A percentile compares a stretch with the other conserved stretches of the same genome.
phyloP scores from a whole-genome alignment of 2,113 vertebrate genomes.

The Lepisosteus osseus region DNA sequence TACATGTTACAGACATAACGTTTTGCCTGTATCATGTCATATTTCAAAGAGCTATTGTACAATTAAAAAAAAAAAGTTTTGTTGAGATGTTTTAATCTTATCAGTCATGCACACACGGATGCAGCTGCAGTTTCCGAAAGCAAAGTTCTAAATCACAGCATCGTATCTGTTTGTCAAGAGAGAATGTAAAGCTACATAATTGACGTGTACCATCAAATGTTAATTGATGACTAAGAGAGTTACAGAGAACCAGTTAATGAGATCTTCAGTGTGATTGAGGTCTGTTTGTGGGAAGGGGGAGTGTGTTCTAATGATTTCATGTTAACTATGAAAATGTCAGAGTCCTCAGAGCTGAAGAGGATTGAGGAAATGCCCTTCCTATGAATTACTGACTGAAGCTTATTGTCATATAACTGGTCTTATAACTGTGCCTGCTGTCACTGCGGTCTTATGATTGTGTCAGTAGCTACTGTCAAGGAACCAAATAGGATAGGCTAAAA shows the following conservation, averaged over 20 bases:
- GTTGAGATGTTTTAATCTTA: no score
- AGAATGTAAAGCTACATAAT: constrained; percentile 6
- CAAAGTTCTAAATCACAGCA: not conserved
- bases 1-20: not conserved
- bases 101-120: no score
- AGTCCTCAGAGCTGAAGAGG: not conserved
- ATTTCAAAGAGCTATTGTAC: no score
- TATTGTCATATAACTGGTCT: not conserved
- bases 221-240: not conserved
- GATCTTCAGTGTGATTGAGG: not conserved
- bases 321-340: constrained; percentile 12
- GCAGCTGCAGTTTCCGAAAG: no score
- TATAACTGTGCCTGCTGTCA: not conserved
- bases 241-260: constrained; percentile 7
- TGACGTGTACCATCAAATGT: constrained; percentile 7
- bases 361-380: not conserved
- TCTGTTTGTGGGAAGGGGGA: not conserved
- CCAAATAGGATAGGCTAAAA: no score
- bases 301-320: not conserved
- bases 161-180: not conserved
- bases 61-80: no score
- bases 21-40: not conserved
- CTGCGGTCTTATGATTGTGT: not conserved
- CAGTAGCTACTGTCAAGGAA: not conserved
- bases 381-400: not conserved